phyloP scores from a whole-genome alignment of 2,113 vertebrate genomes.

The Poeciliopsis retropinna region DNA sequence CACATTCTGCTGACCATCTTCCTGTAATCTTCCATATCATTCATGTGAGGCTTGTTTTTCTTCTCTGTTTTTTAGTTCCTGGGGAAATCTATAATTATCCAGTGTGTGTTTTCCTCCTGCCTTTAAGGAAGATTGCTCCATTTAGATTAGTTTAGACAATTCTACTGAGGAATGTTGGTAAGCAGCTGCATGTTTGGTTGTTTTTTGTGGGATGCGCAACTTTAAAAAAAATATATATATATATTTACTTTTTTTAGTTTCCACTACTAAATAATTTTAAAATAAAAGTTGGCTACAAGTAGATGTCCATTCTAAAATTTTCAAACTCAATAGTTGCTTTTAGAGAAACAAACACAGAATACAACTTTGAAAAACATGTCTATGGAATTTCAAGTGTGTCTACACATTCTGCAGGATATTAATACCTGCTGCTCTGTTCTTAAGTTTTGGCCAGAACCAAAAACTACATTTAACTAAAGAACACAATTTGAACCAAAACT shows the following conservation, averaged over 20 bases:
- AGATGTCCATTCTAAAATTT: not conserved
- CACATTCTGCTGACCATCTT: slow-evolving; percentile 15
- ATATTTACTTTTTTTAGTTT: not conserved
- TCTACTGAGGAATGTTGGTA: not conserved
- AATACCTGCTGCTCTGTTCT: not conserved
- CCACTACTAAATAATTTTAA: not conserved
- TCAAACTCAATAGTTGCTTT: too few relatives aligned
- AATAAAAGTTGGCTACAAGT: not conserved
- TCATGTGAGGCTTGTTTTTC: not conserved
- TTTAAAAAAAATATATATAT: not conserved
- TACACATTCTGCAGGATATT: not conserved
- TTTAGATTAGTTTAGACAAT: not conserved
- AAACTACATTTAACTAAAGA: not conserved
- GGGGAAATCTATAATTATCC: not conserved
- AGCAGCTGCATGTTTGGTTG: not conserved
- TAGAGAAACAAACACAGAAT: not conserved
- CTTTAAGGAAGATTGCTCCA: not conserved
- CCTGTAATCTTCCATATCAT: not conserved
- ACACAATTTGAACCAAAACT: not conserved
- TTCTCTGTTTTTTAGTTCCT: not conserved
- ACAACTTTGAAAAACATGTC: not conserved
- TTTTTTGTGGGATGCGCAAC: not conserved
- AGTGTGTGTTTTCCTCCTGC: not conserved
- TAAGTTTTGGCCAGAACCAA: not conserved
- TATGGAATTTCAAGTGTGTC: not conserved